Evolutionary conservation across 2,888 invertebrate species (phyloP).

Genomic region (Pyrrhia umbra): DNA sequence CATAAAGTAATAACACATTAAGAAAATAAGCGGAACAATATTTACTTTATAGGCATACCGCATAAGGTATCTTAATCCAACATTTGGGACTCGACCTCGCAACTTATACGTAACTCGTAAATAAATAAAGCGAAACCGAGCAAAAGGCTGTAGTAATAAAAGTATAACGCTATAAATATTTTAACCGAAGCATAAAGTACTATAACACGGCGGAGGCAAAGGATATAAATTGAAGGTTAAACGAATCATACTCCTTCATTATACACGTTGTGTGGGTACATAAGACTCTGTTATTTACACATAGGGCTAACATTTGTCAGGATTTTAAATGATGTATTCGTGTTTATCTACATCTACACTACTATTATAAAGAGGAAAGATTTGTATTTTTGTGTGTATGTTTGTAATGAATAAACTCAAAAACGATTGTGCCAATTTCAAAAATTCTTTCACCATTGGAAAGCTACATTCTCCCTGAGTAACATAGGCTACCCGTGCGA

Average conservation of each 20-base stretch:
- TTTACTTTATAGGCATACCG: constrained; percentile 2
- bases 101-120: constrained; percentile 9
- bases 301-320: constrained; percentile 24
- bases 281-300: constrained; percentile 11
- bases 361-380: no score
- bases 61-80: constrained; percentile 6
- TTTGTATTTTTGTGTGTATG: no score
- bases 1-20: background rate
- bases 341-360: no score
- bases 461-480: no score
- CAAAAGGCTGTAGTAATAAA: constrained; percentile 32
- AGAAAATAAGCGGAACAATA: background rate
- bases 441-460: no score
- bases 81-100: constrained; percentile 20
- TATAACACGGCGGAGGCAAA: constrained; percentile 13
- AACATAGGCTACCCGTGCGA: no score
- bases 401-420: no score
- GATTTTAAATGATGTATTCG: constrained; percentile 26
- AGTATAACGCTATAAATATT: constrained; percentile 37
- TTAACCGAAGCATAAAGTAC: constrained; percentile 24
- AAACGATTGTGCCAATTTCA: no score
- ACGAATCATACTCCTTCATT: constrained; percentile 34
- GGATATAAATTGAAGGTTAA: constrained; percentile 51
- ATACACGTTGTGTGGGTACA: constrained; percentile 1
- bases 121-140: constrained; percentile 28